Evolutionary conservation across 2,797 vertebrate species (phyloP).

Genomic region (Acanthurus leucopareius): DNA sequence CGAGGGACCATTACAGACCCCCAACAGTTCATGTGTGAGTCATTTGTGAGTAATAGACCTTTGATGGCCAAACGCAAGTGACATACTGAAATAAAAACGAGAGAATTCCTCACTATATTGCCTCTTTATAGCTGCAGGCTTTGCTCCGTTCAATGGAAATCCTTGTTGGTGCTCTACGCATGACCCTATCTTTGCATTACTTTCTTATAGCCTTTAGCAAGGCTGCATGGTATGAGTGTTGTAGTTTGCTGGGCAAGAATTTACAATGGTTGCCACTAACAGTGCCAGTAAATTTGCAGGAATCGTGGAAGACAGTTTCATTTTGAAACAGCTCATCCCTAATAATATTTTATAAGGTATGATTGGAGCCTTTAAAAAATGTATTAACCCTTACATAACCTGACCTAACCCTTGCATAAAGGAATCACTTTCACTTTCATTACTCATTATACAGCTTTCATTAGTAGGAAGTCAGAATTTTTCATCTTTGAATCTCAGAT

Average conservation of each 20-base stretch:
- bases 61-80: slow-evolving; percentile 18
- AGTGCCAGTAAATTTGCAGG: neutral
- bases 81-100: neutral
- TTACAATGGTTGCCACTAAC: neutral
- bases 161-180: neutral
- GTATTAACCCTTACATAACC: neutral
- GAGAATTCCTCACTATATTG: neutral
- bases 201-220: no score
- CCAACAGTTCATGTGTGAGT: slow-evolving; percentile 42
- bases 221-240: neutral
- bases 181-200: neutral
- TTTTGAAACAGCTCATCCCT: no score
- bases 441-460: neutral
- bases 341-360: neutral
- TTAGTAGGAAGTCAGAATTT: neutral
- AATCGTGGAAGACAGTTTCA: neutral
- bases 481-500: slow-evolving; percentile 10
- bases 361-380: neutral
- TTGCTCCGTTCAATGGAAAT: neutral
- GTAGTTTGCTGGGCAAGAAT: neutral
- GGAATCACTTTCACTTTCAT: neutral
- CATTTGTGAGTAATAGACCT: slow-evolving; percentile 36
- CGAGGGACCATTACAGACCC: slow-evolving; percentile 22
- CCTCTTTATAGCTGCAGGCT: neutral
- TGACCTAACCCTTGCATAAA: neutral